Evolutionary conservation across 1,140 invertebrate species (phyloP).

Genomic region (Drosophila willistoni): DNA sequence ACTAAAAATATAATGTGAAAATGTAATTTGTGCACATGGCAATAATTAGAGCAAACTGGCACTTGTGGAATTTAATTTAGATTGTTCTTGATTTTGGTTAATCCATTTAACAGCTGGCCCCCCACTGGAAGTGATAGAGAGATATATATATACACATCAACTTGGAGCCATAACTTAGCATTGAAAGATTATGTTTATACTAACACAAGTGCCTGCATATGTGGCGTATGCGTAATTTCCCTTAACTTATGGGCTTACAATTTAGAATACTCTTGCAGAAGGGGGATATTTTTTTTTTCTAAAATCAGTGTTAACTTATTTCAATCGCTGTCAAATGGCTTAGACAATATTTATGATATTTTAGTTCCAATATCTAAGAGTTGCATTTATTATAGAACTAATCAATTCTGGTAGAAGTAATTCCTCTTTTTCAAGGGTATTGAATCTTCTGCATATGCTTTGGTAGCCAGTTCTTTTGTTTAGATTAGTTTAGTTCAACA

Average conservation of each 20-base stretch:
- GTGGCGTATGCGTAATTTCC: conserved; percentile 74
- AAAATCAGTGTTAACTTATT: too few relatives aligned
- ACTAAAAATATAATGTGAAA: conserved; percentile 24
- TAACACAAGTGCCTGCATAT: conserved; percentile 30
- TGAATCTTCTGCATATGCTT: conserved; percentile 31
- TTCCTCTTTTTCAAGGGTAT: conserved; percentile 17
- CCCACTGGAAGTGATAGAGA: conserved; percentile 15
- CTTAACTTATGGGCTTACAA: conserved; percentile 51
- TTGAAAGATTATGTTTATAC: conserved; percentile 65
- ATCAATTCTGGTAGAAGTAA: too few relatives aligned
- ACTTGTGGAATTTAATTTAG: conserved; percentile 56
- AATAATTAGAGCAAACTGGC: conserved; percentile 52
- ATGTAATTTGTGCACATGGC: conserved; percentile 36
- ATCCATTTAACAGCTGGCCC: conserved; percentile 45
- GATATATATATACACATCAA: background rate
- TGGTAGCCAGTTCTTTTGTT: background rate
- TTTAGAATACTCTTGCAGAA: background rate
- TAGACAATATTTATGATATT: too few relatives aligned
- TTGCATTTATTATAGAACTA: too few relatives aligned
- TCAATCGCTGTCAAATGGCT: background rate
- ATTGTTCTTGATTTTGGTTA: conserved; percentile 57
- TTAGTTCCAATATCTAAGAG: too few relatives aligned
- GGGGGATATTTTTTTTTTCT: background rate
- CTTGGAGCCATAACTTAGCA: conserved; percentile 44
- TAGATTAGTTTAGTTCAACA: conserved; percentile 45